A percentile compares a stretch with the other conserved stretches of the same genome.
Conservation (phyloP, 2,888 invertebrate genomes). For the Strigamia transsilvanica region DNA sequence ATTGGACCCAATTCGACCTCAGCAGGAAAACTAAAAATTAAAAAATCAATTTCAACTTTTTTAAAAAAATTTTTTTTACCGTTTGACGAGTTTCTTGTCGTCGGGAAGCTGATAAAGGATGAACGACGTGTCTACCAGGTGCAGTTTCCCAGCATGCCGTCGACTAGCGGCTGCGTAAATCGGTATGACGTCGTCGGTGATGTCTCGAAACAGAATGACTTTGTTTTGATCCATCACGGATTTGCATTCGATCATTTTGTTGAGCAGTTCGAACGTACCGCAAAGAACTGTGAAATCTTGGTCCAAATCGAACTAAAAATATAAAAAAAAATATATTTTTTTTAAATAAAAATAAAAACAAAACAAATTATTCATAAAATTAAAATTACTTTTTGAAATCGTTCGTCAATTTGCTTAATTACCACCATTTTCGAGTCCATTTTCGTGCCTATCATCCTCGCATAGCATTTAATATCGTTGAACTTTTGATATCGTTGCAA, state of each 20-base stretch:
- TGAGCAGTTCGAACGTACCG: background rate
- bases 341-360: background rate
- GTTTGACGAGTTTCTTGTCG: conserved; percentile 1
- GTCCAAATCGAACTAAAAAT: conserved; percentile 44
- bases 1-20: conserved; percentile 31
- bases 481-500: background rate
- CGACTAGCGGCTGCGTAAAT: background rate
- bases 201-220: conserved; percentile 16
- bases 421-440: conserved; percentile 12
- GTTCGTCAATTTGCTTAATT: conserved; percentile 21
- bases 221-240: conserved; percentile 28
- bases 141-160: conserved; percentile 8
- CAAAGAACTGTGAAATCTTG: conserved; percentile 10
- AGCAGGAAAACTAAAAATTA: conserved; percentile 21
- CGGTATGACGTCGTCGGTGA: background rate
- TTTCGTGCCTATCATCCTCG: conserved; percentile 7
- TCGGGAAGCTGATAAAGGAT: conserved; percentile 4
- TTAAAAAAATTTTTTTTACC: background rate
- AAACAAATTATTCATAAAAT: too few relatives aligned
- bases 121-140: background rate
- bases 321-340: background rate
- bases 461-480: conserved; percentile 6
- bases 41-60: background rate
- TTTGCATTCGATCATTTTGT: conserved; percentile 44
- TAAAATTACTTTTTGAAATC: conserved; percentile 43